These are phyloP conservation scores for Drosophila paramelanica DNA, from an alignment of 2,888 invertebrate species.

Conservation along the genomic window DNA sequence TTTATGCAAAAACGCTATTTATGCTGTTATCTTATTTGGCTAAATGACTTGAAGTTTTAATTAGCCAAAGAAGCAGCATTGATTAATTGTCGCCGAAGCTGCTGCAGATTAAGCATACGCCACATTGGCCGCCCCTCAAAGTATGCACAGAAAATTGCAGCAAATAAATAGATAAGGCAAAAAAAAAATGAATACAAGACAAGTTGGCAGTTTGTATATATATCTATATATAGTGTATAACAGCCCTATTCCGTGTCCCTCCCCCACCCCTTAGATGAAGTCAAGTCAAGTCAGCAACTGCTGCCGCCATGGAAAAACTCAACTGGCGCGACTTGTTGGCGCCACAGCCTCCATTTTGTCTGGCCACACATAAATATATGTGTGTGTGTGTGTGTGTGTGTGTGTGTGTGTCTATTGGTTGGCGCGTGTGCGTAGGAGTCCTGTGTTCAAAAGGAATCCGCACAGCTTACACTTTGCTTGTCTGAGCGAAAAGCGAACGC, in stretches of 20 bases:
- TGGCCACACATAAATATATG: conserved; percentile 65
- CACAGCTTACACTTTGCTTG: conserved; percentile 41
- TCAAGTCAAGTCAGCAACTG: conserved; percentile 52
- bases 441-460: conserved; percentile 47
- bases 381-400: conserved; percentile 19
- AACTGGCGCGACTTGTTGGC: conserved; percentile 85
- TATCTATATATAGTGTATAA: conserved; percentile 1
- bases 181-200: neutral
- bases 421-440: conserved; percentile 58
- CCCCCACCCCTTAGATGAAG: neutral
- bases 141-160: conserved; percentile 25
- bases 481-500: conserved; percentile 21
- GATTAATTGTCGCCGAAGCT: conserved; percentile 35
- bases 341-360: conserved; percentile 84
- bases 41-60: conserved; percentile 46
- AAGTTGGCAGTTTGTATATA: conserved; percentile 18
- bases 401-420: conserved; percentile 32
- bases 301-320: conserved; percentile 82
- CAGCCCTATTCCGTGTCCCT: neutral
- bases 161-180: neutral
- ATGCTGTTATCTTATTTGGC: conserved; percentile 26
- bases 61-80: conserved; percentile 38
- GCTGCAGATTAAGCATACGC: conserved; percentile 51
- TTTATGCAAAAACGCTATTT: conserved; percentile 32
- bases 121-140: conserved; percentile 22